phyloP scores from a whole-genome alignment of 1,140 invertebrate species.

The Drosophila tsacasi region DNA sequence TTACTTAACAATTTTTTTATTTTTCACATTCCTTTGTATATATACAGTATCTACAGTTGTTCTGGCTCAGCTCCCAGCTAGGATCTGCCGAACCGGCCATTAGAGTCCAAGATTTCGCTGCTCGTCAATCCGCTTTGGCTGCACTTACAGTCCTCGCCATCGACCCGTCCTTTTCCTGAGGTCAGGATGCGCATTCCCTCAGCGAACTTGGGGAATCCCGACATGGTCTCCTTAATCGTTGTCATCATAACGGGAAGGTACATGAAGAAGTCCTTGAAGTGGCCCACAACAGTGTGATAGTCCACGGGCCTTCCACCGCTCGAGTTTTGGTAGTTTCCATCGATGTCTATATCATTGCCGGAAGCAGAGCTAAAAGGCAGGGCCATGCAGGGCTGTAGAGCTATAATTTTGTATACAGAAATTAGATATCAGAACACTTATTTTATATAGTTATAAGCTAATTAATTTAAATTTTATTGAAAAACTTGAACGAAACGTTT shows the following conservation, averaged over 20 bases:
- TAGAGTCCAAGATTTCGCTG: constrained; percentile 58
- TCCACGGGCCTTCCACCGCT: constrained; percentile 53
- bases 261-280: constrained; percentile 84
- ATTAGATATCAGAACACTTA: not conserved
- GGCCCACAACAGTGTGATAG: constrained; percentile 73
- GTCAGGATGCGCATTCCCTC: constrained; percentile 77
- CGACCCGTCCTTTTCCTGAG: constrained; percentile 56
- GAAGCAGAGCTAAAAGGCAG: constrained; percentile 42
- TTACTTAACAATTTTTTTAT: not conserved
- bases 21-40: constrained; percentile 10
- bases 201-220: constrained; percentile 79
- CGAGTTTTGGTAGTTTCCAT: constrained; percentile 41
- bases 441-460: not conserved
- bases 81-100: constrained; percentile 58
- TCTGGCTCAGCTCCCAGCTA: not conserved
- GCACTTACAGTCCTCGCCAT: constrained; percentile 76
- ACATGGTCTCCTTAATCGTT: constrained; percentile 77
- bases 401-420: constrained; percentile 14
- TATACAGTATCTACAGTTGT: constrained; percentile 43
- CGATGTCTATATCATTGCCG: constrained; percentile 62
- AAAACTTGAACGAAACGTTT: not conserved
- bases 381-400: constrained; percentile 32
- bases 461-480: not conserved
- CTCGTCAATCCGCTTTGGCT: constrained; percentile 54
- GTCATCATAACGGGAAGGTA: constrained; percentile 83